Conservation (phyloP, 2,888 invertebrate genomes). For the Globia sparganii region DNA sequence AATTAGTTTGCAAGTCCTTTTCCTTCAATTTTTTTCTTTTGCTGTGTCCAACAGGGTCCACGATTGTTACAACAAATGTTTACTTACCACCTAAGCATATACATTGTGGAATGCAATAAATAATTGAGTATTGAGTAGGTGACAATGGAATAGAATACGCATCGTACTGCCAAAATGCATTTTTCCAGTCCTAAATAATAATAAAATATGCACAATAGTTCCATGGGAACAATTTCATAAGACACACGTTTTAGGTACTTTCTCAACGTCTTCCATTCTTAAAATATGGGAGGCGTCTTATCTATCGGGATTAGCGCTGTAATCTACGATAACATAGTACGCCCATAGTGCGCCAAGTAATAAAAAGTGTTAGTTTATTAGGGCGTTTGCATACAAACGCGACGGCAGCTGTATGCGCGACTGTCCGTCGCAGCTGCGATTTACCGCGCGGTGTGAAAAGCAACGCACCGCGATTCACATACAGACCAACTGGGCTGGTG, state of each 20-base stretch:
- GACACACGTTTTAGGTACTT: conserved; percentile 9
- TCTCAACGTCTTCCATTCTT: conserved; percentile 47
- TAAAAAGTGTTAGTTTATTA: conserved; percentile 88
- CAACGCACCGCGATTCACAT: conserved; percentile 84
- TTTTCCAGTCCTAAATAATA: background rate
- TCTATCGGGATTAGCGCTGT: conserved; percentile 64
- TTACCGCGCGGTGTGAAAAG: conserved; percentile 85
- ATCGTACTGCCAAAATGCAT: background rate
- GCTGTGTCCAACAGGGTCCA: too few relatives aligned
- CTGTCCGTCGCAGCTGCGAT: conserved; percentile 82
- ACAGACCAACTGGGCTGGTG: conserved; percentile 76
- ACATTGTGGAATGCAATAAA: too few relatives aligned
- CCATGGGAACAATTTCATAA: conserved; percentile 43
- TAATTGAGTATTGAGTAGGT: too few relatives aligned
- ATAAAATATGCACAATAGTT: background rate
- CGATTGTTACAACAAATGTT: too few relatives aligned
- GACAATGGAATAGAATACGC: background rate
- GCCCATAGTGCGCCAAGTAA: conserved; percentile 75
- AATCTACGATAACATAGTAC: conserved; percentile 69
- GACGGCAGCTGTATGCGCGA: conserved; percentile 81
- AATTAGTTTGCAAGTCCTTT: too few relatives aligned
- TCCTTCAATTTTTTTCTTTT: too few relatives aligned
- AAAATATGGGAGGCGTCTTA: conserved; percentile 52
- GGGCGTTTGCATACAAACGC: conserved; percentile 87
- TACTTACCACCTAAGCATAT: too few relatives aligned